Base-by-base conservation (phyloP, 2,113 vertebrate genomes). In the Phylloscopus trochilus region DNA sequence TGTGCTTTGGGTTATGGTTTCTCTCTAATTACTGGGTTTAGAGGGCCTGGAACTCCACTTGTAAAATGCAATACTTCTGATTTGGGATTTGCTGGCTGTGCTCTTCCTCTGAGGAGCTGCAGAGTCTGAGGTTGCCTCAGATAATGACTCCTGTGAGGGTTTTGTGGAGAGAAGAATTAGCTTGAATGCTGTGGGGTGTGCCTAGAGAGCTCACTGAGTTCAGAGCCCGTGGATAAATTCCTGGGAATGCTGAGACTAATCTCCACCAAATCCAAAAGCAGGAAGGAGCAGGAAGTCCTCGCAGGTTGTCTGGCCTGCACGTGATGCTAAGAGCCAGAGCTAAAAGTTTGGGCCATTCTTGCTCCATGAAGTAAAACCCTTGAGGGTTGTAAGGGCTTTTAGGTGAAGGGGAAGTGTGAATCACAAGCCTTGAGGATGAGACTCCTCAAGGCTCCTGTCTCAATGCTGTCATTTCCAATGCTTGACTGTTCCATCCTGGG, bases 1-100 rank as follows among this genome's bases (percentile, higher is more conserved):
- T 83, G 68, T 3, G 7, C 24, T 78, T 63, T 33, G 83, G 89
- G 86, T 95, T 95, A 86, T 87, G 76, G 83, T 92, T 94, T 95
- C 33, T 72, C 13, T 58, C 19, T 64, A 92, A 85, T 49, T n/a
- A 60, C 51, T 33, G 56, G 53, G 52, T 92, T 75, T 55, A 75
- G 37, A 28, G 86, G 73, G 77, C 73, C 89, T 78, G 64, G 72
- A 81, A 81, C 86, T 93, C 63, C 4, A 2, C 89, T 95, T 92
- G 83, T 81, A 92, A 96, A 95, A 90, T 15, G 80, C 47, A 82
- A 4, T 90, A 70, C 47, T 80, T 83, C 1, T 27, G 88, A 92
- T 89, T 74, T 72, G 77, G 69, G 89, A 47, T 78, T 69, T 87
- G 83, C 79, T 93, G 86, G 75, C 83, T 83, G 63, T 35, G 72